Evolutionary conservation across 2,113 vertebrate genomes (phyloP).

Genomic region (Sinocyclocheilus anshuiensis): DNA sequence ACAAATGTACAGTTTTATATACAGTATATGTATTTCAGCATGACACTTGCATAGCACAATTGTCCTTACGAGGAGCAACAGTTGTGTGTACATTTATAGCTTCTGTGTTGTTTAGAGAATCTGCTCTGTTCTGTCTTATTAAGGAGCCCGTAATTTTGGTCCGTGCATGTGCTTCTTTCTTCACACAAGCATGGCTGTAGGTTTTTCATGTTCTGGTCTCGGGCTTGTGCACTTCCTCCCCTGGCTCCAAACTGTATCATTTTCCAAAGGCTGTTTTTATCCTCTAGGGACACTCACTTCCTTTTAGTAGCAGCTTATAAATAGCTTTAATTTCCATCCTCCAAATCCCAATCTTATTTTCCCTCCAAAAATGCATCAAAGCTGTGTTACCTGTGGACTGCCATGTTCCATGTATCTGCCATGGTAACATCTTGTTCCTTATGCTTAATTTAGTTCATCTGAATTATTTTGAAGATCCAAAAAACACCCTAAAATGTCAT

Average conservation of each 20-base stretch:
- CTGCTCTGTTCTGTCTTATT: constrained; percentile 25
- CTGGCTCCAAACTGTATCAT: constrained; percentile 76
- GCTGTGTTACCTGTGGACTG: constrained; percentile 10
- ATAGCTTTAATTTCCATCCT: constrained; percentile 74
- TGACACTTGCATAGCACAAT: neutral
- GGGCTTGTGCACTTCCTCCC: constrained; percentile 71
- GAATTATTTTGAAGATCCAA: neutral
- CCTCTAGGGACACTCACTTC: constrained; percentile 75
- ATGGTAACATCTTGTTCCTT: neutral
- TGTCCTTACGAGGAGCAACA: neutral
- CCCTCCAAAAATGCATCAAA: constrained; percentile 66
- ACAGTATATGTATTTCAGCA: neutral
- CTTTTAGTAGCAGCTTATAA: constrained; percentile 77
- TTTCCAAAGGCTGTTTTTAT: constrained; percentile 76
- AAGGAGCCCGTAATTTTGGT: constrained; percentile 12
- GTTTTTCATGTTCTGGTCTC: constrained; percentile 73
- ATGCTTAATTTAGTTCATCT: neutral
- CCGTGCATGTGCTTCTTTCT: neutral
- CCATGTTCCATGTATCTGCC: neutral
- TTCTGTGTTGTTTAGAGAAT: constrained; percentile 3
- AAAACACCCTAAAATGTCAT: neutral
- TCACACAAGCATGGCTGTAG: constrained; percentile 54
- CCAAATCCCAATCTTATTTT: constrained; percentile 65
- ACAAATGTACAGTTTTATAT: neutral
- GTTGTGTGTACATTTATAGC: neutral